Base-by-base conservation (phyloP, 2,888 invertebrate species). In the Volucella bombylans region DNA sequence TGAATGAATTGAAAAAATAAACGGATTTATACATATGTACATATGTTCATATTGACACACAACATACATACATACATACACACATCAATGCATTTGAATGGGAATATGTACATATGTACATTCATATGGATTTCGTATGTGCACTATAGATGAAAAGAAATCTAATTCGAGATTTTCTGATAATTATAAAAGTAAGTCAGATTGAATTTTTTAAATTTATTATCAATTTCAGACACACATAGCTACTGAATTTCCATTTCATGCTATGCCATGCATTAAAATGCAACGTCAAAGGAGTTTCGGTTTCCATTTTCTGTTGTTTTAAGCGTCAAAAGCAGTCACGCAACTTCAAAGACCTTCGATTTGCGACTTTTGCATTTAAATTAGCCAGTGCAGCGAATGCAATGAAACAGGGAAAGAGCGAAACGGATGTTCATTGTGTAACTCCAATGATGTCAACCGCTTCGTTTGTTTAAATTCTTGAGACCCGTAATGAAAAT, bases 151-250 rank as follows among this genome's bases (percentile, higher is more conserved):
- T 23, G 3, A 23, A 1, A 2, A 23, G 18, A 31, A 31, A 31
- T 31, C 31, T 31, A 31, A 31, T 31, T 31, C 6, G 31, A 31
- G 6, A 31, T 4, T 6, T 31, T 31, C 6, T 31, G 0, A 6
- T 31, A 31, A 31, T 31, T 31, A 6, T 31, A 31, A 31, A 31
- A 6, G 31, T 31, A 31, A 31, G 31, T 31, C 6, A 65, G 59
- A 59, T 76, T 15, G 50, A 18, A 57, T 57, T 69, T 62, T 64
- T 78, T 78, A 69, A 69, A 62, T 31, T 62, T 64, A 78, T 49
- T 55, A 59, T 49, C 39, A 9, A 69, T 39, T 31, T 59, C 31
- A 39, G n/a, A 55, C 18, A 39, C 31, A 18, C 31, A 15, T 2
- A 10, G 23, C 0, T 38, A 31, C 38, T 8, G 45, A 49, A 64